A percentile compares a stretch with the other conserved stretches of the same genome.
These are phyloP conservation scores for Marmota monax DNA, from an alignment of 2,113 vertebrate species.

Conservation along the genomic window DNA sequence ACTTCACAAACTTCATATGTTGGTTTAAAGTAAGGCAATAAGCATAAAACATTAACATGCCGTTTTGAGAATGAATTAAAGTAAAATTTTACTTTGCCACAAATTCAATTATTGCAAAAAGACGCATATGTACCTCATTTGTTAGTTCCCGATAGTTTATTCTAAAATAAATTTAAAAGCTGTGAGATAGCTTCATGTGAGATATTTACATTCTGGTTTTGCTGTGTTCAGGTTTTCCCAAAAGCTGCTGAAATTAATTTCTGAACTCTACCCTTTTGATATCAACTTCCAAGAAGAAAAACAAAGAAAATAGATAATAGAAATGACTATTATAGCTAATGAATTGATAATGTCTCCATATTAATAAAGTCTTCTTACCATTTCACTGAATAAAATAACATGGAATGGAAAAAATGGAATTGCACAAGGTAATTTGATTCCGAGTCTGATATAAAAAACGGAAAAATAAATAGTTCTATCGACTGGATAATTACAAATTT, in stretches of 20 bases:
- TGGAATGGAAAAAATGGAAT: not conserved
- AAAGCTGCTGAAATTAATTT: conserved; percentile 67
- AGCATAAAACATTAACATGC: not conserved
- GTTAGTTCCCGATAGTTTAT: not conserved
- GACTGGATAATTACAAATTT: conserved; percentile 25
- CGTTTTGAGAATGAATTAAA: conserved; percentile 42
- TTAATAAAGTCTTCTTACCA: conserved; percentile 48
- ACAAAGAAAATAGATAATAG: conserved; percentile 16
- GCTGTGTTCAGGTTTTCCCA: not conserved
- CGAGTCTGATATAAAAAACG: conserved; percentile 45
- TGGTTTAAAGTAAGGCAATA: conserved; percentile 19
- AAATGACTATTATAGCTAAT: conserved; percentile 36
- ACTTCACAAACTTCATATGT: not conserved
- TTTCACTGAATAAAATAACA: conserved; percentile 30
- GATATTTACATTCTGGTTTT: conserved; percentile 58
- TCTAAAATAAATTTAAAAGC: conserved; percentile 60
- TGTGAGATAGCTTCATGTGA: conserved; percentile 45
- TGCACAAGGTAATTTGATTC: conserved; percentile 34
- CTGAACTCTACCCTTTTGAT: conserved; percentile 28
- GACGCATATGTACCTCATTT: conserved; percentile 9
- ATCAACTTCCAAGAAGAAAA: conserved; percentile 42
- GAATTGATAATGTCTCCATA: conserved; percentile 22
- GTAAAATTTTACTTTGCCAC: not conserved
- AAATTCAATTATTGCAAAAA: conserved; percentile 33
- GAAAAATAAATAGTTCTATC: conserved; percentile 19